Base-by-base conservation (phyloP, 2,797 vertebrate species). In the Takifugu rubripes region DNA sequence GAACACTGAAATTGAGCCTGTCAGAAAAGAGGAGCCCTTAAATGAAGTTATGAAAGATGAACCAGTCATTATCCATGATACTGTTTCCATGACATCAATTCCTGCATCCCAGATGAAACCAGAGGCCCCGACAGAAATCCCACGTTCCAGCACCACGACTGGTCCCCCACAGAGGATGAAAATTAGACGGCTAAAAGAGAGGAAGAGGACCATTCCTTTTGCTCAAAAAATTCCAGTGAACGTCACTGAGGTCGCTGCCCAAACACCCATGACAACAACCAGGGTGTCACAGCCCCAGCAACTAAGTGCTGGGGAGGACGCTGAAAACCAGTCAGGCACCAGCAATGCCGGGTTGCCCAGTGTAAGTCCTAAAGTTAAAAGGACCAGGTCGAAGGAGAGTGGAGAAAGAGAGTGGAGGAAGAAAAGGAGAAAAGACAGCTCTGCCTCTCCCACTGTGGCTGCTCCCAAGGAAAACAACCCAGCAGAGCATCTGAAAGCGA, bases 11-110 rank as follows among this genome's bases (percentile, higher is more conserved):
- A 70, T 74, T 25, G 78, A 89, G 65, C 52, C 78, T 2, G 63
- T 67, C 43, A 59, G 59, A 27, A 64, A 84, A 56, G 81, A 83
- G 5, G 75, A 88, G 45, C 62, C 72, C 0, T 88, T 80, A 55
- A 93, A 91, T 29, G 78, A 91, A 7, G 65, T 93, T 70, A 87
- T 93, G 75, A 91, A 84, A 0, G 89, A 94, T 40, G 88, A 90
- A 17, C 91, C 90, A 9, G 70, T 36, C 10, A 29, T 25, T 21
- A 80, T 78, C 8, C 84, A 79, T 0, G 85, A 70, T 14, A 56
- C 26, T 0, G 56, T 56, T 59, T 55, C 70, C 10, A 24, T 59
- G 4, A 58, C 49, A 0, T 29, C 81, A 31, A 25, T 53, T 16
- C 3, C 21, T 7, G 12, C n/a, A 5, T 49, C 44, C 44, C 59